Base-by-base conservation (phyloP, 2,113 vertebrate species). In the Anoura caudifer region DNA sequence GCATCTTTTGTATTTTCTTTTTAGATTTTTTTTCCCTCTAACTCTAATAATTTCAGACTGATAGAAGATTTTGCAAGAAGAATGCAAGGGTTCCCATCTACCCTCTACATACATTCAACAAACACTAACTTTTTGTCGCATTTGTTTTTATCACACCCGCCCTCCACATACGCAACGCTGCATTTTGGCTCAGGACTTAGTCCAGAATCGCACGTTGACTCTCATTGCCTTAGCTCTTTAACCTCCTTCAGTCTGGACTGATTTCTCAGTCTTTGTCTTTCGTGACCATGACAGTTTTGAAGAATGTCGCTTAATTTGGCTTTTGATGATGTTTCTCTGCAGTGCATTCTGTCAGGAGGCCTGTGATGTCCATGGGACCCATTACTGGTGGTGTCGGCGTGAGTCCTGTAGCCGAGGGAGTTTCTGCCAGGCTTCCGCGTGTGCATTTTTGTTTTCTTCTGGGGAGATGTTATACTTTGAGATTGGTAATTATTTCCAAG, bases 251-350 rank as follows among this genome's bases (percentile, higher is more conserved):
- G n/a, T 63, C 73, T 93, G 69, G 70, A 69, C 20, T 28, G 33
- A 33, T 85, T 86, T 54, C n/a, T 61, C 1, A 75, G 43, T 22
- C 36, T 80, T 56, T 85, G 77, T 77, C 33, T 93, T 87, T 76
- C n/a, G 9, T 88, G 69, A 73, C 83, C 47, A 61, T 88, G 92
- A 63, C 80, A 52, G 45, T 95, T 95, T 83, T 59, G 28, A 95
- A 87, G 38, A 70, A 31, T 90, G 65, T 77, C 20, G 24, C 47
- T 63, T 7, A 38, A 0, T 72, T 92, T 80, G 24, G 7, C 20
- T 72, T 90, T 84, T 47, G 59, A 67, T 76, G 50, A 26, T 59
- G 31, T 84, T 90, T 87, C 52, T 41, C 45, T 87, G 83, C 15
- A 36, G 47, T 36, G 36, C 15, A 0, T 59, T 43, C 1, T 26